Base-by-base conservation (phyloP, 1,140 invertebrate genomes). In the Danaus melanippus region DNA sequence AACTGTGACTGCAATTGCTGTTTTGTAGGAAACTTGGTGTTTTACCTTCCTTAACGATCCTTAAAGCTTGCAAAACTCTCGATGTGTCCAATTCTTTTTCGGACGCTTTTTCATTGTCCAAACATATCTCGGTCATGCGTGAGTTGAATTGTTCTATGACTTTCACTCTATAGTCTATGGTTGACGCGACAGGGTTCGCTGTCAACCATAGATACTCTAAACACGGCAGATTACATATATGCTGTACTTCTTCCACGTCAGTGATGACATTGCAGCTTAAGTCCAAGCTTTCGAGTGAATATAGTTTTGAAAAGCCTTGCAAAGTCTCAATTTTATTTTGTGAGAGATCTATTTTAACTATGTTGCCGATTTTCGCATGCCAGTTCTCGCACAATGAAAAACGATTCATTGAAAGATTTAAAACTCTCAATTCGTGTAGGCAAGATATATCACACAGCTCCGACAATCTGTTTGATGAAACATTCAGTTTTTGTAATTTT, bases 21-120 rank as follows among this genome's bases (percentile, higher is more conserved):
- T 81, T 84, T 12, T 82, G 65, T 46, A 87, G 60, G 56, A 88
- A 88, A 53, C 69, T 84, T 0, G 87, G 87, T 1, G 71, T 78
- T 53, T 87, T 88, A 8, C 84, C 80, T 66, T 87, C 87, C 48
- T 86, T 87, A 0, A 88, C 82, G 6, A 86, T 92, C 69, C 93
- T 90, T 50, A 98, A 87, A 1, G 96, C 96, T 76, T 96, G 93
- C 46, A 97, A 84, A 10, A 98, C 92, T 42, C 95, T 92, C 1
- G 97, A 95, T 10, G 94, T 97, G 73, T 98, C 96, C 46, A 97
- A 78, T 84, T 98, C 97, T 67, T 94, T 93, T 74, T 96, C 93
- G 21, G 93, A 93, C 0, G 95, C 91, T 64, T 92, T 93, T 69
- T 96, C 93, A 76, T 95, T 95, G 73, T 98, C 97, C 46, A 98